These are phyloP conservation scores for Halcyon badia DNA, from an alignment of 2,797 vertebrate species.

Conservation along the genomic window DNA sequence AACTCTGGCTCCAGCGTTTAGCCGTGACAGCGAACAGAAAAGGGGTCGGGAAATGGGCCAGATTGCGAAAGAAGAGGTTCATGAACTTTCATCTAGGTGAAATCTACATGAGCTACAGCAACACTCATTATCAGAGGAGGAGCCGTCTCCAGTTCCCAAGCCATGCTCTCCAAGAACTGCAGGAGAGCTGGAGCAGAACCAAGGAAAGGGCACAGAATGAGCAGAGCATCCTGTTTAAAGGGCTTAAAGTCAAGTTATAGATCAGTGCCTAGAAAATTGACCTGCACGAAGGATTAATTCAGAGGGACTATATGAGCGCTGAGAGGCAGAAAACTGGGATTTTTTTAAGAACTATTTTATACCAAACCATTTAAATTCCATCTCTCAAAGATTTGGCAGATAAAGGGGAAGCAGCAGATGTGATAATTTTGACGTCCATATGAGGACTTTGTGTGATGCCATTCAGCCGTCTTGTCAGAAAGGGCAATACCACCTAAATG, in stretches of 20 bases:
- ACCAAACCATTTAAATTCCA: not conserved
- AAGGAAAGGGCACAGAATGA: not conserved
- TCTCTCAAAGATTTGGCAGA: not conserved
- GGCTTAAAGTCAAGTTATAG: not conserved
- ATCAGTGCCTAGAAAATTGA: not conserved
- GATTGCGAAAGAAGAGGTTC: constrained; percentile 53
- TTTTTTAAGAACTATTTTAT: not conserved
- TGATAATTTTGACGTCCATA: not conserved
- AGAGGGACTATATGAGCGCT: not conserved
- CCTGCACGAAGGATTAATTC: not conserved
- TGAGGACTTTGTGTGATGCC: not conserved
- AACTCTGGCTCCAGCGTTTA: not conserved
- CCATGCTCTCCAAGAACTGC: not conserved
- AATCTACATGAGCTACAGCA: not conserved
- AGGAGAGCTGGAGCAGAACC: not conserved
- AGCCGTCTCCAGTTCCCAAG: not conserved
- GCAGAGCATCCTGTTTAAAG: not conserved
- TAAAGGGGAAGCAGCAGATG: not conserved
- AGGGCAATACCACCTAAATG: not conserved
- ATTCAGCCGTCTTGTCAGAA: not conserved
- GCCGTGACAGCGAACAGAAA: not conserved
- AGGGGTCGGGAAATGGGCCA: not conserved
- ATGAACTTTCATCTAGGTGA: constrained; percentile 18
- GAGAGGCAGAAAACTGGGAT: not conserved
- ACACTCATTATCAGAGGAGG: constrained; percentile 7